Evolutionary conservation across 2,113 vertebrate genomes (phyloP).

Genomic region (Dromaius novaehollandiae): DNA sequence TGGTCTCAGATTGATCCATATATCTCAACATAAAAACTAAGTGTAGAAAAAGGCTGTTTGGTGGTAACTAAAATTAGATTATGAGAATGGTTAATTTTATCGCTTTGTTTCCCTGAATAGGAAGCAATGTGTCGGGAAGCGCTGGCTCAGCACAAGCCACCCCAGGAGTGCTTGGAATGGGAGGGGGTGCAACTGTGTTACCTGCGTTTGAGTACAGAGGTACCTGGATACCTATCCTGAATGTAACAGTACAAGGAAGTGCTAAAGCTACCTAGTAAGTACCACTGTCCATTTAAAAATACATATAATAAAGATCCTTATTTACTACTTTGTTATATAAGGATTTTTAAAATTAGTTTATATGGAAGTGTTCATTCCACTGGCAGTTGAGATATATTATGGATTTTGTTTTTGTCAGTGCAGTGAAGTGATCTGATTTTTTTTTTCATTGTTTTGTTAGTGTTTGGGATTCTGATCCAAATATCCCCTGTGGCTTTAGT

Average conservation of each 20-base stretch:
- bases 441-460: not conserved
- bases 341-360: not conserved
- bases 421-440: not conserved
- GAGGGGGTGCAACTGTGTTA: conserved; percentile 85
- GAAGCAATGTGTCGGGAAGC: conserved; percentile 76
- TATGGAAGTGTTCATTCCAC: not conserved
- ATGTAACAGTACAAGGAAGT: conserved; percentile 92
- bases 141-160: conserved; percentile 82
- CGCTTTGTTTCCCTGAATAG: conserved; percentile 46
- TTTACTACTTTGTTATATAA: not conserved
- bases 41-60: not conserved
- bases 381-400: not conserved
- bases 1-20: not conserved
- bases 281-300: not conserved
- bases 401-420: not conserved
- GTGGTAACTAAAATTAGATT: not conserved
- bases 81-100: not conserved
- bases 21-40: not conserved
- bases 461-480: not conserved
- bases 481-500: not conserved
- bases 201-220: conserved; percentile 98
- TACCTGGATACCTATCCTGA: conserved; percentile 97
- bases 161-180: conserved; percentile 81
- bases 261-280: conserved; percentile 99
- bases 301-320: not conserved